These are phyloP conservation scores for Chrysochloris asiatica DNA, from an alignment of 2,113 vertebrate genomes.

Conservation along the genomic window DNA sequence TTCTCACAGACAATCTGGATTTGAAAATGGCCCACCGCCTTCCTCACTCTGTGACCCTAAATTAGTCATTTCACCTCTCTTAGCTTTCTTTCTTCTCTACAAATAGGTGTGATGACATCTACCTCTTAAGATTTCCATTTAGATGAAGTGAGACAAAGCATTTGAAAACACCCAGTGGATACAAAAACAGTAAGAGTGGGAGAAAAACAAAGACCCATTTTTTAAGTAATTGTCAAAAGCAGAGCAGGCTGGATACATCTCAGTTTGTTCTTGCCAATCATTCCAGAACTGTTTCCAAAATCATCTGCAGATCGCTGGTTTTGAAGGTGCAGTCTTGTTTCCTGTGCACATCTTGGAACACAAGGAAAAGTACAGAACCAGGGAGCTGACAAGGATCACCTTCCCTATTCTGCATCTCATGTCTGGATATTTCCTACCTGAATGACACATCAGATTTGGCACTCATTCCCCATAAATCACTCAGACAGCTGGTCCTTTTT, in stretches of 20 bases:
- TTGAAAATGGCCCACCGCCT: background rate
- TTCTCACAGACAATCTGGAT: background rate
- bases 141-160: background rate
- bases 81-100: background rate
- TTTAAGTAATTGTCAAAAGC: background rate
- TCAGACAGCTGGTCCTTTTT: background rate
- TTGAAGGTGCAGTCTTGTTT: background rate
- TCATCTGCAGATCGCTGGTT: accelerated
- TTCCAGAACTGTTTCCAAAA: background rate
- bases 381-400: accelerated
- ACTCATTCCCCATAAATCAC: background rate
- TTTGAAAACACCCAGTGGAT: background rate
- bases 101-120: background rate
- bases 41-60: accelerated
- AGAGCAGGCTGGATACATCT: accelerated
- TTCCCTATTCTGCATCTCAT: background rate
- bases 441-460: background rate
- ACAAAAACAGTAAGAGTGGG: accelerated
- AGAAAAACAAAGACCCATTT: background rate
- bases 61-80: background rate
- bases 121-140: background rate
- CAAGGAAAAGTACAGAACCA: background rate
- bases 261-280: background rate
- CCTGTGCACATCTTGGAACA: accelerated
- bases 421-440: background rate